A percentile compares a stretch with the other conserved stretches of the same genome.
phyloP scores from a whole-genome alignment of 2,888 invertebrate species.

The Mantis religiosa region DNA sequence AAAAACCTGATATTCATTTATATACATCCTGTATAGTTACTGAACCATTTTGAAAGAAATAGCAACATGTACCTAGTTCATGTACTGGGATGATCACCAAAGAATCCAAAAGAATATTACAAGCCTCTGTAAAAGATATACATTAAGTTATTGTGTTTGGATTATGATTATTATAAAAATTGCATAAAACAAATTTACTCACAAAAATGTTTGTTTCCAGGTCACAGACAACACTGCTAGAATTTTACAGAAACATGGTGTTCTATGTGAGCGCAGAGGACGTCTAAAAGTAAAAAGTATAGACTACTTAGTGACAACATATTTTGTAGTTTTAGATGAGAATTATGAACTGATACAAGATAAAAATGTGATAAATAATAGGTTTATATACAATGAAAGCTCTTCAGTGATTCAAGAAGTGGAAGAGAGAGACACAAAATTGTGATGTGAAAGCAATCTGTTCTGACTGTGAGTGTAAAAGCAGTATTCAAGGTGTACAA shows the following conservation, averaged over 20 bases:
- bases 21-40: too few species aligned
- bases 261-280: slow-evolving; percentile 65
- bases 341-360: slow-evolving; percentile 36
- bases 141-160: too few species aligned
- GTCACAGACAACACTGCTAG: slow-evolving; percentile 68
- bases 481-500: not conserved
- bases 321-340: slow-evolving; percentile 65
- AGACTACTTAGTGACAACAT: slow-evolving; percentile 60
- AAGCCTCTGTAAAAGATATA: too few species aligned
- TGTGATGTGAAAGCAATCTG: not conserved
- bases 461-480: not conserved
- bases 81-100: too few species aligned
- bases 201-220: slow-evolving; percentile 39
- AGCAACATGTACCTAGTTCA: too few species aligned
- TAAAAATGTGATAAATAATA: not conserved
- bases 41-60: too few species aligned
- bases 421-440: too few species aligned
- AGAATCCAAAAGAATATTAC: too few species aligned
- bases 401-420: too few species aligned
- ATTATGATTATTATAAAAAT: too few species aligned
- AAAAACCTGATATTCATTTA: too few species aligned
- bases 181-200: too few species aligned
- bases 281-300: slow-evolving; percentile 70
- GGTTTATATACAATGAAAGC: not conserved
- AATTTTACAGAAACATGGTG: slow-evolving; percentile 62